These are phyloP conservation scores for Pilophorus perplexus DNA, from an alignment of 2,888 invertebrate species.

Conservation along the genomic window DNA sequence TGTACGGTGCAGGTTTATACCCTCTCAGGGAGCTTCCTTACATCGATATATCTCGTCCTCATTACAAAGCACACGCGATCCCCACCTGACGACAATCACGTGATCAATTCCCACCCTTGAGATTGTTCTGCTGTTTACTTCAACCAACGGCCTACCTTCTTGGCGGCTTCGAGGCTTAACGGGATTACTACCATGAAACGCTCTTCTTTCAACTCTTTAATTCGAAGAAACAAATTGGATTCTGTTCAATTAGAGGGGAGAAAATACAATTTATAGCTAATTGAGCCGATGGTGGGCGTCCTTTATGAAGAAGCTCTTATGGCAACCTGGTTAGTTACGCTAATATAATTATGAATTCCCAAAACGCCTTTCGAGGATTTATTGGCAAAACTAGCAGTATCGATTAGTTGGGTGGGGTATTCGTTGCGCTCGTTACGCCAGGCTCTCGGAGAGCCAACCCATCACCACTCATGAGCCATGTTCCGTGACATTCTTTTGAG, in stretches of 20 bases:
- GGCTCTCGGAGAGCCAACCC: no score
- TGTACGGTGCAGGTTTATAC: no score
- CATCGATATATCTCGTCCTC: conserved; percentile 23
- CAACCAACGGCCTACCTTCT: no score
- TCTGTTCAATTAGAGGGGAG: conserved; percentile 30
- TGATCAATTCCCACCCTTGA: conserved; percentile 34
- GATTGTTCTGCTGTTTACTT: conserved; percentile 5
- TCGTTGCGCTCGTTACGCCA: no score
- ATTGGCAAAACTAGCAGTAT: no score
- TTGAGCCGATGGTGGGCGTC: neutral
- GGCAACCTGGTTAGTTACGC: no score
- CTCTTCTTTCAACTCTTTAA: conserved; percentile 33
- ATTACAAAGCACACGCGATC: neutral
- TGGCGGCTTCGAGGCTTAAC: conserved; percentile 6
- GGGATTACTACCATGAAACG: conserved; percentile 30
- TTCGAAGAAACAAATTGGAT: conserved; percentile 36
- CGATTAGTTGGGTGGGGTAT: no score
- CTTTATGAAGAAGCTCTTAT: no score
- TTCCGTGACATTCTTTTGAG: no score
- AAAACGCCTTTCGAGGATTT: no score
- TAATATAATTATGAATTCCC: no score
- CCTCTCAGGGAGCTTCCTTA: conserved; percentile 29
- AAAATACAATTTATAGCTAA: conserved; percentile 34
- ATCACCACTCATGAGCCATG: no score
- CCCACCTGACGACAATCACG: conserved; percentile 23